Evolutionary conservation across 2,888 invertebrate genomes (phyloP).

Genomic region (Luperina testacea): DNA sequence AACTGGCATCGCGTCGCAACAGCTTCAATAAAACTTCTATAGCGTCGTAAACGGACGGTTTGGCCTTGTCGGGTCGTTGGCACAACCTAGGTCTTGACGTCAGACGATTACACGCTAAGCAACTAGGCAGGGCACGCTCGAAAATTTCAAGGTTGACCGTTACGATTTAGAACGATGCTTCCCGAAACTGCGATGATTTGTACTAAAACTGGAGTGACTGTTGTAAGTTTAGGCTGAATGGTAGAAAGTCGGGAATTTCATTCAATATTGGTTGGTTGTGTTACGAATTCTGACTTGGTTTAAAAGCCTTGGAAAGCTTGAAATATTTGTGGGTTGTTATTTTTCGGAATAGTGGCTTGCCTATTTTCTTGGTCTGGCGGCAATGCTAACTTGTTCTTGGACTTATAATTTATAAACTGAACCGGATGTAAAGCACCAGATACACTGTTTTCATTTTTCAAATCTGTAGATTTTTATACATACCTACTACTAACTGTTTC

Average conservation of each 20-base stretch:
- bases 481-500: neutral
- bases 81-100: conserved; percentile 77
- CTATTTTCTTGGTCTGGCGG: neutral
- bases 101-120: conserved; percentile 70
- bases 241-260: neutral
- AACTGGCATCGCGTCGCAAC: conserved; percentile 67
- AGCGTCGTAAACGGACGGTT: conserved; percentile 73
- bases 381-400: neutral
- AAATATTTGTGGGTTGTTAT: too few species aligned
- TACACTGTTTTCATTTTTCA: neutral
- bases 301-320: neutral
- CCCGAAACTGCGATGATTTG: conserved; percentile 41
- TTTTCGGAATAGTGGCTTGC: neutral
- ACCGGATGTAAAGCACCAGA: neutral
- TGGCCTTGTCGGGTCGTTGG: conserved; percentile 81
- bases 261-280: conserved; percentile 9
- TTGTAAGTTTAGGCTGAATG: conserved; percentile 13
- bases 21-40: conserved; percentile 73
- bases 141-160: conserved; percentile 62
- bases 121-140: conserved; percentile 59
- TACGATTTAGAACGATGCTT: conserved; percentile 55
- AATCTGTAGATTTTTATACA: neutral
- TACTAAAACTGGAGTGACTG: conserved; percentile 30
- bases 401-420: neutral
- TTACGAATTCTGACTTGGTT: neutral